phyloP scores from a whole-genome alignment of 2,888 invertebrate species.

The Dorcus parallelipipedus region DNA sequence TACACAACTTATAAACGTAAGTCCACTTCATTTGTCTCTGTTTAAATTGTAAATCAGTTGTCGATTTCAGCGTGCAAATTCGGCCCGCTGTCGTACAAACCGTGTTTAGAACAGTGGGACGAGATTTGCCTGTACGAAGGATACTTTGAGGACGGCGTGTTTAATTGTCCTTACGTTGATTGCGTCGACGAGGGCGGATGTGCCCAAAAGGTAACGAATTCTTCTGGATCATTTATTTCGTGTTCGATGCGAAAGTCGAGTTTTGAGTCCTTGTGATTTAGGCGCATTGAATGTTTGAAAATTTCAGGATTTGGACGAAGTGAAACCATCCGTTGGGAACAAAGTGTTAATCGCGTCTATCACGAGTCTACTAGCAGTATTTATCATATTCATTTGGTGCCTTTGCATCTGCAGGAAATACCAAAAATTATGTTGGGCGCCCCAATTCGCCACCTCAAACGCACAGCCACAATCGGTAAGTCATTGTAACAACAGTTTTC shows the following conservation, averaged over 20 bases:
- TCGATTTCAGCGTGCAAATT: neutral
- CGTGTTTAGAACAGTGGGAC: conserved; percentile 23
- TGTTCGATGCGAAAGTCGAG: too few species aligned
- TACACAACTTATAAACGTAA: conserved; percentile 51
- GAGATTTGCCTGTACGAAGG: conserved; percentile 47
- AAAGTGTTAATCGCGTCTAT: conserved; percentile 53
- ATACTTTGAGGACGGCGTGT: conserved; percentile 48
- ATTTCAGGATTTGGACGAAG: conserved; percentile 3
- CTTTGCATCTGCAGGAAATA: conserved; percentile 51
- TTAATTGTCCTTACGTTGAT: conserved; percentile 49
- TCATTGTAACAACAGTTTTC: neutral
- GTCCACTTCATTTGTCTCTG: conserved; percentile 7
- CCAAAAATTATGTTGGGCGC: conserved; percentile 52
- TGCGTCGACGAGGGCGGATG: conserved; percentile 52
- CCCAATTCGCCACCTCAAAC: conserved; percentile 45
- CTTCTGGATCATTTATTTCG: too few species aligned
- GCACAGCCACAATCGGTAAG: conserved; percentile 13
- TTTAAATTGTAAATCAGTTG: neutral
- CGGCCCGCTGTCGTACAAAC: conserved; percentile 24
- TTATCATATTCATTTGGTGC: conserved; percentile 51
- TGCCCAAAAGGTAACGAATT: conserved; percentile 14
- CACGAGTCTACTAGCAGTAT: conserved; percentile 48
- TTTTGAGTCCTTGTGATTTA: too few species aligned
- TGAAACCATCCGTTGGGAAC: conserved; percentile 29
- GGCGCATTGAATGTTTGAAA: neutral